Evolutionary conservation across 2,888 invertebrate genomes (phyloP), one percentile per base, ranked within the genome.

Genomic region (Eupithecia tripunctaria): DNA sequence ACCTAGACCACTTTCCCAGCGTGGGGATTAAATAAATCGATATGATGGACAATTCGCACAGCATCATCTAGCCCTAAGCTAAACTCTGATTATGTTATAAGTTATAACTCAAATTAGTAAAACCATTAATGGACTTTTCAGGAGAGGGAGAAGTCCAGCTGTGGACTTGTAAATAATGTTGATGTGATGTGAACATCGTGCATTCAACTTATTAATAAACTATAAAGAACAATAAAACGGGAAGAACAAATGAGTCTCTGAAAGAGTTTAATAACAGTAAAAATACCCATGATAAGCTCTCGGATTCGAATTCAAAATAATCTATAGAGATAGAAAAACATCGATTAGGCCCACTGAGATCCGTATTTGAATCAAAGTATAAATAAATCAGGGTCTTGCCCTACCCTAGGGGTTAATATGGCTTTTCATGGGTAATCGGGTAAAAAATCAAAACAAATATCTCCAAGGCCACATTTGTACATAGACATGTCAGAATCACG

Each of bases 401-500:
- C 51, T 12, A 56, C 21, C 3, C 21, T 51, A 21, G 21, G 21
- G 51, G 51, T 21, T 21, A 51, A 21, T 51, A 56, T 56, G 25
- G 5, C 60, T 29, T 60, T 60, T 18, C 29, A 18, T 0, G 29
- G 18, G 27, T 18, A 60, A 60, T 60, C 29, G 29, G 29, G 60
- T 29, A 29, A 27, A 59, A 25, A 60, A 60, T 29, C 60, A 18
- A 27, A 29, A 29, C 60, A 60, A 27, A 60, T 7, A 60, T 60
- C 6, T 29, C 60, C 56, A 56, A 56, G 56, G 21, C 56, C 21
- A 29, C 32, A 62, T 63, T 63, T 38, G 15, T 64, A 25, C 32
- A 64, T 64, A 14, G 32, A 38, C 10, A 64, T 38, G 64, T 64
- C 64, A 64, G 64, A 36, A 64, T 64, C 60, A 60, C 68, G 72